Conservation (phyloP, 2,888 invertebrate species). For the Aphidius colemani region DNA sequence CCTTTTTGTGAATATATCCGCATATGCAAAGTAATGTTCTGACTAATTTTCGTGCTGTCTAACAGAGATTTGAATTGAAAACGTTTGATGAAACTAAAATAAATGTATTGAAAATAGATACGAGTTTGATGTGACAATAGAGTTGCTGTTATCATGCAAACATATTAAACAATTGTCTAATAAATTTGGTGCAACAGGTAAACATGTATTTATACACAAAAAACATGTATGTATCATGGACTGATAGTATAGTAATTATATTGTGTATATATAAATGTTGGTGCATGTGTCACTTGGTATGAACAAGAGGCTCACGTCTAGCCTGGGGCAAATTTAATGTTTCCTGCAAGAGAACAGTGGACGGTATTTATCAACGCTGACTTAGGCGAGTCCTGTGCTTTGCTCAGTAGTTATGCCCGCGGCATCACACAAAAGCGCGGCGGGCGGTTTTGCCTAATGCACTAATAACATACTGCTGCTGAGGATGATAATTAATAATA, state of each 20-base stretch:
- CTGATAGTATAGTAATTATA: constrained; percentile 55
- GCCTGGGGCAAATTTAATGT: constrained; percentile 27
- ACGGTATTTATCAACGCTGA: constrained; percentile 52
- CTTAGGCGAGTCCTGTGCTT: constrained; percentile 40
- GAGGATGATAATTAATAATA: constrained; percentile 56
- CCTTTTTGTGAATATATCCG: not conserved
- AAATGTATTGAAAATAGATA: not conserved
- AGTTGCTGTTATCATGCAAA: too few species aligned
- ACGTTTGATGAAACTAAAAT: too few species aligned
- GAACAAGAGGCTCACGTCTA: constrained; percentile 40
- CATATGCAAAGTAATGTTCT: not conserved
- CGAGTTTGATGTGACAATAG: not conserved
- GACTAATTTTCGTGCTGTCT: not conserved
- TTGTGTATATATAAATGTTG: constrained; percentile 28
- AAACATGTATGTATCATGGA: constrained; percentile 27
- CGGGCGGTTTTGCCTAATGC: constrained; percentile 57
- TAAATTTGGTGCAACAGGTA: constrained; percentile 47
- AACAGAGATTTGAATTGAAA: too few species aligned
- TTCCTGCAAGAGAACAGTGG: constrained; percentile 28
- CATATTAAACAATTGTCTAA: too few species aligned
- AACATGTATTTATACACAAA: constrained; percentile 8
- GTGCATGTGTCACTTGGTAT: constrained; percentile 48
- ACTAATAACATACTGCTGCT: constrained; percentile 58
- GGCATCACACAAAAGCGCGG: constrained; percentile 36
- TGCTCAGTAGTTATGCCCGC: constrained; percentile 39